Conservation (phyloP, 2,113 vertebrate species). For the Perca fluviatilis region DNA sequence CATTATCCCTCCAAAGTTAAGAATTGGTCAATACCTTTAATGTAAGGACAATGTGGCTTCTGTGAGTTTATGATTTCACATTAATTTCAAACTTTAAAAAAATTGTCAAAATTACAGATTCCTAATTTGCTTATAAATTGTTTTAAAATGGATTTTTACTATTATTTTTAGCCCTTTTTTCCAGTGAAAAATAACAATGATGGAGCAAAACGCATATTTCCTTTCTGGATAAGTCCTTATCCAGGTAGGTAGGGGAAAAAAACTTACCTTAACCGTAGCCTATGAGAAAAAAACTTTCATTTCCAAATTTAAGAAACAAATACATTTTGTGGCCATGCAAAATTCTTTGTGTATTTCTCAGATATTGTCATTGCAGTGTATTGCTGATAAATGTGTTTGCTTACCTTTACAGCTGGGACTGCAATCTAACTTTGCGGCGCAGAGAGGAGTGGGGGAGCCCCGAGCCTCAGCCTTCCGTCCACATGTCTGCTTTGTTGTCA, state of each 20-base stretch:
- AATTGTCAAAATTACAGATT: neutral
- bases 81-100: neutral
- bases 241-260: neutral
- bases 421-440: slow-evolving; percentile 35
- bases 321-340: neutral
- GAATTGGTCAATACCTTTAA: neutral
- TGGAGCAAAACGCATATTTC: neutral
- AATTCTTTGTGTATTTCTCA: neutral
- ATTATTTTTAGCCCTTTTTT: neutral
- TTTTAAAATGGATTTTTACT: neutral
- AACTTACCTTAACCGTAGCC: neutral
- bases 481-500: slow-evolving; percentile 68
- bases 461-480: slow-evolving; percentile 56
- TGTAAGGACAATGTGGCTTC: neutral
- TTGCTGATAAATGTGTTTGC: slow-evolving; percentile 20
- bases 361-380: neutral
- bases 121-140: too few species aligned
- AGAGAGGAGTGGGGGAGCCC: slow-evolving; percentile 42
- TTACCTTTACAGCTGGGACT: slow-evolving; percentile 64
- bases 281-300: neutral
- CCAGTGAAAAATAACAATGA: neutral
- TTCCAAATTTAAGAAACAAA: neutral
- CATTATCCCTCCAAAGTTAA: neutral
- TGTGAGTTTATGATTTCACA: neutral
- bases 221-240: too few species aligned